Conservation (phyloP, 2,888 invertebrate species). For the Amblyjoppa proteus region DNA sequence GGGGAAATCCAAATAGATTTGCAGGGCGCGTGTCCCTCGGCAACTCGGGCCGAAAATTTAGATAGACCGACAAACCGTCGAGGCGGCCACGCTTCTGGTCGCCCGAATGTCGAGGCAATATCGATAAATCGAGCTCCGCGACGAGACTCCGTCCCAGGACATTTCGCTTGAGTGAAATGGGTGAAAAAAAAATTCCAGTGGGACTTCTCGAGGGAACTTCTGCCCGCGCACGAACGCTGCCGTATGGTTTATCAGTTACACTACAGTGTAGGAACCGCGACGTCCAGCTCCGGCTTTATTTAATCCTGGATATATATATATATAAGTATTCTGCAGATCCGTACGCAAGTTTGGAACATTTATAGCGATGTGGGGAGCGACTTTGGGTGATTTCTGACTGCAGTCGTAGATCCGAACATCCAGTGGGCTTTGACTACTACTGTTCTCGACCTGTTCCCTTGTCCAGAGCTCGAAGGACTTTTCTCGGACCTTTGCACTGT, state of each 20-base stretch:
- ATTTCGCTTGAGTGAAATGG: constrained; percentile 70
- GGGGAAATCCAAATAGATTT: constrained; percentile 32
- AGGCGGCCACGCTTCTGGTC: constrained; percentile 9
- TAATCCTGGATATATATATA: constrained; percentile 24
- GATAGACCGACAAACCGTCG: constrained; percentile 12
- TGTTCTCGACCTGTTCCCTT: constrained; percentile 12
- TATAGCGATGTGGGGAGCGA: constrained; percentile 29
- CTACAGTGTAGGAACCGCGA: constrained; percentile 26
- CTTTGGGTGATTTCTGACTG: constrained; percentile 45
- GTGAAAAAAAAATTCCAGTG: constrained; percentile 72
- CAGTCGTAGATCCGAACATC: neutral
- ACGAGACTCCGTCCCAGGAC: constrained; percentile 32
- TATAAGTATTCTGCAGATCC: neutral
- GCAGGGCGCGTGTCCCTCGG: constrained; percentile 19
- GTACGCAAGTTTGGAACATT: constrained; percentile 35
- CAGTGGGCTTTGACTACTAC: neutral
- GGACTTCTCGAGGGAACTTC: constrained; percentile 62
- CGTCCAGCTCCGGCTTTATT: constrained; percentile 29
- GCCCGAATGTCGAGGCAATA: constrained; percentile 70
- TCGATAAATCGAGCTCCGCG: constrained; percentile 78
- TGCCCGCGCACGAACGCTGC: constrained; percentile 31
- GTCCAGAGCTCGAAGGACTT: neutral
- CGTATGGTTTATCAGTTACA: constrained; percentile 42
- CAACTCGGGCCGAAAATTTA: constrained; percentile 38
- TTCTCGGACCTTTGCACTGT: neutral